These are phyloP conservation scores for Axea sp. DNA, from an alignment of 2,888 invertebrate genomes.

Conservation along the genomic window DNA sequence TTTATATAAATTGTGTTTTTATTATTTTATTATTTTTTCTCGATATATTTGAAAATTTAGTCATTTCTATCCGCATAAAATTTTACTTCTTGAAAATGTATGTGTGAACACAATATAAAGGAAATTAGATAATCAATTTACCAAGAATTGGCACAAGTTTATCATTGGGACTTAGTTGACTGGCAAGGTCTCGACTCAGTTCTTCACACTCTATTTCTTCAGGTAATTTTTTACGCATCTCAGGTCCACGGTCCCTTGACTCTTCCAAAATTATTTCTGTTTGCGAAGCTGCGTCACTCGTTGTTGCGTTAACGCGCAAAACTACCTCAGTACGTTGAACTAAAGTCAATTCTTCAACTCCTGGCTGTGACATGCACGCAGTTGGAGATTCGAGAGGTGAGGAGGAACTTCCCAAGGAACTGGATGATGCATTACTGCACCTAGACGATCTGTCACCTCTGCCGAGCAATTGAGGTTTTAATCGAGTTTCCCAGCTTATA, in stretches of 20 bases:
- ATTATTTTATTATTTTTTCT: too few species aligned
- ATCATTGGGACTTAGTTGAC: conserved; percentile 83
- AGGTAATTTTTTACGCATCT: conserved; percentile 83
- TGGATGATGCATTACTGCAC: conserved; percentile 61
- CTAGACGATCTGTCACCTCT: conserved; percentile 44
- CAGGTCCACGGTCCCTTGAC: conserved; percentile 63
- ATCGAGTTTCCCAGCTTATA: conserved; percentile 64
- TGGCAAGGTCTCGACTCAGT: conserved; percentile 83
- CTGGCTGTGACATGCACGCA: conserved; percentile 70
- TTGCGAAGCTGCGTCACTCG: conserved; percentile 83
- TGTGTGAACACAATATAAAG: too few species aligned
- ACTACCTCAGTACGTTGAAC: conserved; percentile 84
- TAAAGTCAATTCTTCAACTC: conserved; percentile 81
- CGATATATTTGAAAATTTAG: too few species aligned
- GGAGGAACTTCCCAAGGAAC: conserved; percentile 67
- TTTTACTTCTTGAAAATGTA: too few species aligned
- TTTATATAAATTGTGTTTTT: too few species aligned
- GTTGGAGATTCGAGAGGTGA: conserved; percentile 70
- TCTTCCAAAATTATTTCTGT: conserved; percentile 79
- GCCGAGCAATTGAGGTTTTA: conserved; percentile 27
- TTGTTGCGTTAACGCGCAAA: conserved; percentile 82
- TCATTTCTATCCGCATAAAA: too few species aligned
- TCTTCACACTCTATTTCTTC: conserved; percentile 91
- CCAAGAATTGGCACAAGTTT: conserved; percentile 84
- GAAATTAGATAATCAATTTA: too few species aligned